phyloP scores from a whole-genome alignment of 2,113 vertebrate genomes.

The Theristicus caerulescens region DNA sequence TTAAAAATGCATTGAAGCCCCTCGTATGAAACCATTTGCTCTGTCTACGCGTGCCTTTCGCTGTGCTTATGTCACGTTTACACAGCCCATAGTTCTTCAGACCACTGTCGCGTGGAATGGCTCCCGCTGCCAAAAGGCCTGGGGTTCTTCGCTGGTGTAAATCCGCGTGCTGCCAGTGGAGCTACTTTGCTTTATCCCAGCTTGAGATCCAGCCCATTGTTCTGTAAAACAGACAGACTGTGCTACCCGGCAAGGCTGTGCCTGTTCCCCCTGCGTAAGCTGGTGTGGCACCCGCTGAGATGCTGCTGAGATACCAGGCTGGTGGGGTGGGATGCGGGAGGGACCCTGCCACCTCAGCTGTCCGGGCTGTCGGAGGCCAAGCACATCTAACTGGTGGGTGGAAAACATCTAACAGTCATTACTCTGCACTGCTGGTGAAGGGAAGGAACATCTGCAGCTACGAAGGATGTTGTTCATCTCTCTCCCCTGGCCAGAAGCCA shows the following conservation, averaged over 20 bases:
- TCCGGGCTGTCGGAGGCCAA: background rate
- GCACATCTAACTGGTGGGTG: background rate
- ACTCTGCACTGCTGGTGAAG: background rate
- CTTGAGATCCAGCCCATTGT: background rate
- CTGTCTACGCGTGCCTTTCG: background rate
- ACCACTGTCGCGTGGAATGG: background rate
- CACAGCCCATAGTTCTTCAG: background rate
- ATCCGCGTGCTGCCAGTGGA: background rate
- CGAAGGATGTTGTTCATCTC: background rate
- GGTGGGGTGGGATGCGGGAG: background rate
- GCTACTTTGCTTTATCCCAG: background rate
- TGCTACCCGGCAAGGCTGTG: background rate
- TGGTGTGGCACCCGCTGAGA: background rate
- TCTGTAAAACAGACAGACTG: background rate
- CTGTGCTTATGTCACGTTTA: background rate
- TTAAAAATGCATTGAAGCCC: background rate
- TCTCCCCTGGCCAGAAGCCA: constrained; percentile 28
- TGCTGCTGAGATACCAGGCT: background rate
- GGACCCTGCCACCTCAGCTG: background rate
- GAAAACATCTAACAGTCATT: background rate
- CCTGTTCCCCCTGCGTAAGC: background rate
- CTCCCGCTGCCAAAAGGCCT: background rate
- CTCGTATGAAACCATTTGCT: background rate
- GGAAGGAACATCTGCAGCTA: constrained; percentile 19
- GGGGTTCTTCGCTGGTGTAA: background rate